Evolutionary conservation across 2,888 invertebrate species (phyloP), one percentile per base, ranked within the genome.

Genomic region (Cylindroiulus punctatus): DNA sequence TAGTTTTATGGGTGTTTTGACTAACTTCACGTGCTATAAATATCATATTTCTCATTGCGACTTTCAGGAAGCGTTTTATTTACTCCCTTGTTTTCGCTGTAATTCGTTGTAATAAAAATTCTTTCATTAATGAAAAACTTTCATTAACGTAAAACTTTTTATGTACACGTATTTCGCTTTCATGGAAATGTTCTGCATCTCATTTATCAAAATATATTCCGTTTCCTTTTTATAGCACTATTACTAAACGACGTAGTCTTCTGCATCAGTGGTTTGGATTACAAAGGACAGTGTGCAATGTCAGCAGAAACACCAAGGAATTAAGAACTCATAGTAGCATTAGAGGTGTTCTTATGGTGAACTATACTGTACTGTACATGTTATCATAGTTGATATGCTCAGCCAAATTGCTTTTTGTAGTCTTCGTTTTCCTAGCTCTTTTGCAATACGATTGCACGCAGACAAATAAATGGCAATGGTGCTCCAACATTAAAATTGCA

Each of bases 401-500:
- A 65, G 8, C 26, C 65, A 65, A 65, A 65, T 65, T 12, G 22
- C 12, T 26, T 65, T 26, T 65, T 65, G 65, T n/a, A 65, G 65
- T 65, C 65, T 26, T 65, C 10, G 65, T 26, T 65, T 26, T 3
- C 65, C 26, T 12, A 26, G 22, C 10, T 65, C 26, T 65, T 57
- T 26, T 26, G 65, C 22, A 26, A 65, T 65, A 65, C 65, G 65
- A 26, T 65, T 65, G 65, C 65, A 65, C 65, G 65, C 65, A 65
- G 65, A 65, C 26, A 65, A 65, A 65, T 65, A 65, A 65, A 65
- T 26, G 26, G 26, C 12, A 65, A 65, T 65, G 65, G 65, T 65
- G 26, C 26, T 12, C 65, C 26, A 26, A 26, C 65, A 65, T 65
- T 65, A 65, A 65, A 26, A 22, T 65, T 65, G 65, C 65, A n/a